Base-by-base conservation (phyloP, 2,888 invertebrate genomes). In the Lasioglossum morio region DNA sequence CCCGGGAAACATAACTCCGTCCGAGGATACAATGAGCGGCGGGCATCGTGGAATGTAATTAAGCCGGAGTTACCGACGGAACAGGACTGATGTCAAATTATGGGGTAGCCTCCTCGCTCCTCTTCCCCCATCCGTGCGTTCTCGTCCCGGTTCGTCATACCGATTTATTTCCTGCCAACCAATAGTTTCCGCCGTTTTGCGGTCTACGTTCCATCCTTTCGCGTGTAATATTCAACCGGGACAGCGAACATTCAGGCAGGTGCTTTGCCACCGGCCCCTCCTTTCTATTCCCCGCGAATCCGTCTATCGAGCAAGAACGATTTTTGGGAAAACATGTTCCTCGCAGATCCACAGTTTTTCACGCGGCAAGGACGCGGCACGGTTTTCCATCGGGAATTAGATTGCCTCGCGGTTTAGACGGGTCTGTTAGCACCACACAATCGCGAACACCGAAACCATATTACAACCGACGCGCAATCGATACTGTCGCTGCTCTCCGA, bases 71-170 rank as follows among this genome's bases (percentile, higher is more conserved):
- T 84, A 88, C 91, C 84, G 91, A 91, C 91, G 90, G 91, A 91
- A 90, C 91, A 92, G 91, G 93, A 90, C 92, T 92, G 90, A 90
- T 92, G 94, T 94, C 94, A 94, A 94, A 94, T 94, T 94, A 93
- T 93, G 92, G 91, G 88, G 87, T 87, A 79, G 75, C 81, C 66
- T 80, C 46, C 40, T 74, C 78, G 19, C 53, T 60, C 74, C 57
- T 81, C 72, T 70, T 57, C 63, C 37, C 27, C 78, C 75, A 40
- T 69, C 60, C 85, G 43, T 72, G 30, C 19, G 66, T 30, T 19
- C 66, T 34, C 66, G 82, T 89, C 91, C 30, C 77, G 48, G 89
- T 92, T 92, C 92, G 92, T 93, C 94, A 93, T 93, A 92, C 92
- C 93, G 93, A 94, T 94, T 93, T 94, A 94, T 93, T 92, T 92